Percentiles rank a stretch among this genome's conserved stretches.
These are phyloP conservation scores for Centrocercus urophasianus DNA, from an alignment of 2,113 vertebrate genomes.

Conservation along the genomic window DNA sequence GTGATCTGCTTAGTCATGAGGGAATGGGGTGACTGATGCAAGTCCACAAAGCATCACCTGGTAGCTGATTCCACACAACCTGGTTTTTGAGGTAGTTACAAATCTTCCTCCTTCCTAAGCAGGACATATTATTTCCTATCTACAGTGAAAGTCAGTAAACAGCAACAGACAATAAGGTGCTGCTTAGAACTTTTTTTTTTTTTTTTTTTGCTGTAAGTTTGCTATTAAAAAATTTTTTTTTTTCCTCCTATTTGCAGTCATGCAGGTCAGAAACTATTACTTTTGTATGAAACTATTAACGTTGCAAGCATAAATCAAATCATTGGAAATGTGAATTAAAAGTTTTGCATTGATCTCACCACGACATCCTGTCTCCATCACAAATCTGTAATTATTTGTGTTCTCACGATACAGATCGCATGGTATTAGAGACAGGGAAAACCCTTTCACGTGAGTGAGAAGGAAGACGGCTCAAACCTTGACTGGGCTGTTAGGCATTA, in stretches of 20 bases:
- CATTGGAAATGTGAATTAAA: neutral
- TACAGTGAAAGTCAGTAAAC: neutral
- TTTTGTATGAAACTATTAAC: neutral
- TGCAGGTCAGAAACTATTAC: neutral
- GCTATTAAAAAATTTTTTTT: neutral
- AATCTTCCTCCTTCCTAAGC: neutral
- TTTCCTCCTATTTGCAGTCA: neutral
- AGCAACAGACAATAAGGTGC: neutral
- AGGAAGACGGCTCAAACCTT: neutral
- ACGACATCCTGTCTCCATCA: neutral
- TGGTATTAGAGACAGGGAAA: neutral
- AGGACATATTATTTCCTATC: neutral
- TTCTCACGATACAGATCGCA: neutral
- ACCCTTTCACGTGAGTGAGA: neutral
- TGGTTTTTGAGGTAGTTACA: neutral
- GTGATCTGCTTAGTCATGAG: conserved; percentile 69
- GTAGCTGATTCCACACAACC: neutral
- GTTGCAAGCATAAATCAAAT: neutral
- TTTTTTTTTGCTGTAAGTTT: neutral
- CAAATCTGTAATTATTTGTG: neutral
- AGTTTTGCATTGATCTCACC: neutral
- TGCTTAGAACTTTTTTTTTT: neutral
- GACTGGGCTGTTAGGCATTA: neutral
- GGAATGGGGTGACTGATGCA: conserved; percentile 12
- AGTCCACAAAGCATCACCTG: conserved; percentile 41